Evolutionary conservation across 2,888 invertebrate species (phyloP).

Genomic region (Flexamia atlantica): DNA sequence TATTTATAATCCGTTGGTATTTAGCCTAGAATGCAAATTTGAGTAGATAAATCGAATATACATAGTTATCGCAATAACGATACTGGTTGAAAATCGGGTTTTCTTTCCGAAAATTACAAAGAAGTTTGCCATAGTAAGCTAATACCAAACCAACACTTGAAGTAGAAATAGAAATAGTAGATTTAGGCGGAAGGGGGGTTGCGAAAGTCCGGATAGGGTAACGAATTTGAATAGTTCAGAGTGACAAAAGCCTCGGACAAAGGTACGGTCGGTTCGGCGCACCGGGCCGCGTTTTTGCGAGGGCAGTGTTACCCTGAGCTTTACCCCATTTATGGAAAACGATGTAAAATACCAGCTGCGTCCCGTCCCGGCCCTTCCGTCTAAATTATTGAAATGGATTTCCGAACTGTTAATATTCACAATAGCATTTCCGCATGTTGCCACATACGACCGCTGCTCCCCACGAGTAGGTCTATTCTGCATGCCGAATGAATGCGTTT

Average conservation of each 20-base stretch:
- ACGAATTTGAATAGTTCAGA: slow-evolving; percentile 57
- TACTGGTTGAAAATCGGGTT: too few species aligned
- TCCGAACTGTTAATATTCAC: slow-evolving; percentile 24
- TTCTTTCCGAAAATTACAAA: too few species aligned
- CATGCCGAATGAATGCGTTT: neutral
- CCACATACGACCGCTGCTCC: neutral
- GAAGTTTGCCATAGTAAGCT: too few species aligned
- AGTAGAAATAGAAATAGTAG: neutral
- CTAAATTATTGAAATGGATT: slow-evolving; percentile 25
- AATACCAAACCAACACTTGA: too few species aligned
- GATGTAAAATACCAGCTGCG: slow-evolving; percentile 54
- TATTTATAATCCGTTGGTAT: too few species aligned
- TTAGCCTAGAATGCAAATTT: too few species aligned
- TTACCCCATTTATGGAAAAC: slow-evolving; percentile 59
- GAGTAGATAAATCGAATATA: too few species aligned
- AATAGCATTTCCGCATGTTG: neutral
- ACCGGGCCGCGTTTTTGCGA: slow-evolving; percentile 54
- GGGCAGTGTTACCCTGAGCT: slow-evolving; percentile 58
- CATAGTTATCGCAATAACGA: too few species aligned
- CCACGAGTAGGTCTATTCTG: neutral
- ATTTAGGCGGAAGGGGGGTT: slow-evolving; percentile 11
- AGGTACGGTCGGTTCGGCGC: slow-evolving; percentile 50
- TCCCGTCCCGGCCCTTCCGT: neutral
- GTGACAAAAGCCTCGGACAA: slow-evolving; percentile 53
- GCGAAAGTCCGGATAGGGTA: slow-evolving; percentile 56